These are phyloP conservation scores for Dolichotis patagonum DNA, from an alignment of 2,113 vertebrate genomes.

Conservation along the genomic window DNA sequence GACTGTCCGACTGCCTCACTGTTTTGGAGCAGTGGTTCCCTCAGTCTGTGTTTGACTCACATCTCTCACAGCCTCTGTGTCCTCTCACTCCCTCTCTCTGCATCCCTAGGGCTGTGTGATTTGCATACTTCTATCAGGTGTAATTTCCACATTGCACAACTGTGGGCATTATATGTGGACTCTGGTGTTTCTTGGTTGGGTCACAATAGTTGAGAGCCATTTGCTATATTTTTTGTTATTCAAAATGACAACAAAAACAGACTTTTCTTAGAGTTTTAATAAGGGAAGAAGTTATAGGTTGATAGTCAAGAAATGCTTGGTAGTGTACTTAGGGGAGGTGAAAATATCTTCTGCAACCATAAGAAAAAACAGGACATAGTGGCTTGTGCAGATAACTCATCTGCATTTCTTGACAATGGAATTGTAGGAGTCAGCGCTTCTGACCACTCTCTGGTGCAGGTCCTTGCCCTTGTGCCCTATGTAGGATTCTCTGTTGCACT, in stretches of 20 bases:
- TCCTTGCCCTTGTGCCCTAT: not conserved
- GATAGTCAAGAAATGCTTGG: not conserved
- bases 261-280: not conserved
- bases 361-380: not conserved
- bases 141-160: not conserved
- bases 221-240: not conserved
- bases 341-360: not conserved
- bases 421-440: not conserved
- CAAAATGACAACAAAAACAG: not conserved
- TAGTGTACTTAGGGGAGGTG: not conserved
- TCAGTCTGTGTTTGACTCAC: not conserved
- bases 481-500: not conserved
- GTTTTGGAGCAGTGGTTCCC: not conserved
- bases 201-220: not conserved
- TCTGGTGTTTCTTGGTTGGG: not conserved
- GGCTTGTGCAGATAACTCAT: not conserved
- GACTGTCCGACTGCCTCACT: not conserved
- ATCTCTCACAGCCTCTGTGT: not conserved
- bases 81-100: not conserved
- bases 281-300: not conserved
- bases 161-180: not conserved
- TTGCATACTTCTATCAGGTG: not conserved
- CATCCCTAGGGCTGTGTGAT: not conserved
- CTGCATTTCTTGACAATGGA: not conserved
- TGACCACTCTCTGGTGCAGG: not conserved